Evolutionary conservation across 92 coral and sea anemone species (phyloP).

Genomic region (Zoanthus sansibaricus): DNA sequence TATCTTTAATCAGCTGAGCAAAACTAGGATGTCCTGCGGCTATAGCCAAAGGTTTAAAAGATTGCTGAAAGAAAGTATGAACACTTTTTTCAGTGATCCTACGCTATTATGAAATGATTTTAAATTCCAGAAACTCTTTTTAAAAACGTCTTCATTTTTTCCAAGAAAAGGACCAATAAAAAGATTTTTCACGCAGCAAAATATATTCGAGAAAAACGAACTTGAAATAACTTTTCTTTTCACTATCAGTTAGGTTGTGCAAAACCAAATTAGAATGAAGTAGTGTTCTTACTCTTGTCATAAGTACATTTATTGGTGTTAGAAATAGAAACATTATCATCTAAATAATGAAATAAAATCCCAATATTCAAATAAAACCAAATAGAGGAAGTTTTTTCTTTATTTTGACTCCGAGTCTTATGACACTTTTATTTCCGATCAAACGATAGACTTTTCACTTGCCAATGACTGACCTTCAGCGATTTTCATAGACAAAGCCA

Average conservation of each 20-base stretch:
- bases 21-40: neutral
- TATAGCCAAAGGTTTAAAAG: neutral
- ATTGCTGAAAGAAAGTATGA: neutral
- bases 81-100: neutral
- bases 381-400: conserved; percentile 33
- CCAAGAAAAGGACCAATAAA: neutral
- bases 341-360: conserved; percentile 38
- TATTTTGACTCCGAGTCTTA: conserved; percentile 11
- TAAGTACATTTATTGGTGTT: conserved; percentile 6
- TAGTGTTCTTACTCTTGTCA: neutral
- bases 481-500: too few species aligned
- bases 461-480: neutral
- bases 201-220: neutral
- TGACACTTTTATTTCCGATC: conserved; percentile 29
- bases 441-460: conserved; percentile 9
- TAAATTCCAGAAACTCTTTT: too few species aligned
- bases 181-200: neutral
- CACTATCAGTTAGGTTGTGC: neutral
- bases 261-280: neutral
- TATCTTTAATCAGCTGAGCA: neutral
- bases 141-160: too few species aligned
- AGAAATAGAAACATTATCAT: neutral
- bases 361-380: conserved; percentile 36
- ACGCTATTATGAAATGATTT: neutral
- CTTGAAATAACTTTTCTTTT: neutral